Base-by-base conservation (phyloP, 2,888 invertebrate species). In the Chloroclysta siterata region DNA sequence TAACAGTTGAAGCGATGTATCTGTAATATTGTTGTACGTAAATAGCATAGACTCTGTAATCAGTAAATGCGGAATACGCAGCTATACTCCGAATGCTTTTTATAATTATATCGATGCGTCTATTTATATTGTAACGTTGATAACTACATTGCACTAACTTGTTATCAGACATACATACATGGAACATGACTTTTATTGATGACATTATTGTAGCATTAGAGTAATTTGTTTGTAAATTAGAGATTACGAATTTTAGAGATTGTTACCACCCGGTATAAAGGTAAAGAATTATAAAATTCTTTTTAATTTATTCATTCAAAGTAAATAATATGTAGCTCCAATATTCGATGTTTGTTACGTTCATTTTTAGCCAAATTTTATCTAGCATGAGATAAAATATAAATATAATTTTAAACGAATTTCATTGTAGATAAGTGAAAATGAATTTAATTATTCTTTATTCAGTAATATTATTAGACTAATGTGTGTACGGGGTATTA, bases 221-320 rank as follows among this genome's bases (percentile, higher is more conserved):
- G 72, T 90, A 87, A 86, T 88, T 88, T 89, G 86, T 86, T 89
- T 89, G 82, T 90, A 84, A 85, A 86, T 84, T 88, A 90, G 89
- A 88, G 84, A 87, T 89, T 87, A 88, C 82, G 85, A 84, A 85
- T 85, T 84, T 85, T 84, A 84, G 89, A 90, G 90, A 91, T 91
- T 90, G 91, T 92, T 90, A 91, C 91, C 90, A 90, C 85, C 89
- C 85, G 90, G 89, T 85, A 77, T 87, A 87, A 77, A 81, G 78
- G 70, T 81, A 81, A 78, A 81, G 77, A 80, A 80, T 80, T 83
- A 77, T 82, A 81, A 78, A 80, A 82, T 79, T 80, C 74, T 76
- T 82, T 76, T 72, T 79, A 79, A 79, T 76, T 78, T 69, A 77
- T 83, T 83, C 78, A 74, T 73, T 76, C 70, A 77, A 81, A 77